Evolutionary conservation across 2,888 invertebrate species (phyloP).

Genomic region (Caenorhabditis wallacei): DNA sequence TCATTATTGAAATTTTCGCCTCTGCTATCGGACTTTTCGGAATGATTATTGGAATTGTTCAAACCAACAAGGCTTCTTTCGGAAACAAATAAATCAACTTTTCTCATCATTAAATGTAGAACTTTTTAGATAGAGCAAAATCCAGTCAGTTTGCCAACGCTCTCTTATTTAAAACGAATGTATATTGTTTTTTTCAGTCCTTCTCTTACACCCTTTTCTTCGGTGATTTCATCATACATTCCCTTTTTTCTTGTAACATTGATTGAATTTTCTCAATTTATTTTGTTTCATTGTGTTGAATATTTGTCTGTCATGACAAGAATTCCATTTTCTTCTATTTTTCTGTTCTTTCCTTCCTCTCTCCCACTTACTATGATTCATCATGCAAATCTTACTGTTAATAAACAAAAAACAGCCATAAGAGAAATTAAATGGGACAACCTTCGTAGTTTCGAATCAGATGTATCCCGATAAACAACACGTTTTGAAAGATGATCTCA

Average conservation of each 20-base stretch:
- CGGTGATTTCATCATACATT: constrained; percentile 55
- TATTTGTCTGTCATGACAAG: constrained; percentile 61
- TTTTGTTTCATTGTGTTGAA: constrained; percentile 34
- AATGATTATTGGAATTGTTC: constrained; percentile 93
- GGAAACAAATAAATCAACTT: constrained; percentile 69
- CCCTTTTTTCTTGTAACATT: constrained; percentile 53
- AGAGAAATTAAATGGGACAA: background rate
- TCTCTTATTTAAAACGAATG: constrained; percentile 47
- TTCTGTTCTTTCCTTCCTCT: constrained; percentile 15
- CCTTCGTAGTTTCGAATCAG: constrained; percentile 43
- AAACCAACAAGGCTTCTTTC: constrained; percentile 78
- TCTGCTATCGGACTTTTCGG: constrained; percentile 99
- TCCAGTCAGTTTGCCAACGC: constrained; percentile 25
- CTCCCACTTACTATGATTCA: constrained; percentile 6
- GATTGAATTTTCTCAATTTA: constrained; percentile 36
- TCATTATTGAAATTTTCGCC: constrained; percentile 99
- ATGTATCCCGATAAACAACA: constrained; percentile 7
- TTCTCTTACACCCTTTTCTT: constrained; percentile 26
- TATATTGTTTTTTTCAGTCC: constrained; percentile 35
- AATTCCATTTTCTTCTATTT: background rate
- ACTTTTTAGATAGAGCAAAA: constrained; percentile 36
- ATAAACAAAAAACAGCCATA: constrained; percentile 37
- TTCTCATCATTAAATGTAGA: background rate
- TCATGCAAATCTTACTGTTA: constrained; percentile 36
- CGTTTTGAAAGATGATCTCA: background rate